A percentile compares a stretch with the other conserved stretches of the same genome.
phyloP scores from a whole-genome alignment of 1,140 invertebrate genomes.

The Aphidius ervi region DNA sequence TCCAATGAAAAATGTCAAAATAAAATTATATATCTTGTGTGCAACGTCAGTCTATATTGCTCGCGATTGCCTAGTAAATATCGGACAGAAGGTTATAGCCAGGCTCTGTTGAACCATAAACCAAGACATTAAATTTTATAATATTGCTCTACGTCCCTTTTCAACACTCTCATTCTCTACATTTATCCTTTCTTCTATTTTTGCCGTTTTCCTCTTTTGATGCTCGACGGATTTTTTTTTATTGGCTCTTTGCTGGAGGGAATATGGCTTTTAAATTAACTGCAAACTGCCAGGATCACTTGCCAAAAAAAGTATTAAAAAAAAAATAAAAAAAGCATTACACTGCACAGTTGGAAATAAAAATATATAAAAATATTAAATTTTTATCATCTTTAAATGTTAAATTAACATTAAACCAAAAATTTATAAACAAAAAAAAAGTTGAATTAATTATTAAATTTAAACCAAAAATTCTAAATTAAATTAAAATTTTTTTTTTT shows the following conservation, averaged over 20 bases:
- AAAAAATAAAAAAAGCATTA: constrained; percentile 36
- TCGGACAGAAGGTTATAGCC: constrained; percentile 46
- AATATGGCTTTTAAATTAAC: constrained; percentile 55
- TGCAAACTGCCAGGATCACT: constrained; percentile 49
- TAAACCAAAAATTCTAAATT: too few relatives aligned
- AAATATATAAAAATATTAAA: constrained; percentile 1
- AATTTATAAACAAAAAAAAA: too few relatives aligned
- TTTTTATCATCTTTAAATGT: neutral
- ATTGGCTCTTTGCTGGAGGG: constrained; percentile 53
- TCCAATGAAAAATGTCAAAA: neutral
- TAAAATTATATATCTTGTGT: neutral
- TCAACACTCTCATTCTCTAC: constrained; percentile 20
- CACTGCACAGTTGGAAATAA: constrained; percentile 21
- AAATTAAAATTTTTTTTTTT: too few relatives aligned
- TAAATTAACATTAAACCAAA: too few relatives aligned
- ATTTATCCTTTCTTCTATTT: constrained; percentile 25
- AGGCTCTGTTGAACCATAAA: constrained; percentile 48
- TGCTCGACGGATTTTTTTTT: constrained; percentile 31
- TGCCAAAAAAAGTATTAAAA: constrained; percentile 6
- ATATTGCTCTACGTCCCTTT: constrained; percentile 43
- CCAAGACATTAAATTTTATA: constrained; percentile 56
- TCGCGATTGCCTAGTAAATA: constrained; percentile 50
- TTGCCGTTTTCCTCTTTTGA: too few relatives aligned
- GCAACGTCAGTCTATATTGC: constrained; percentile 32
- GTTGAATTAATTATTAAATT: too few relatives aligned